Percentiles rank a stretch among this genome's conserved stretches.
Conservation (phyloP, 2,888 invertebrate genomes). For the Drosophila merina region DNA sequence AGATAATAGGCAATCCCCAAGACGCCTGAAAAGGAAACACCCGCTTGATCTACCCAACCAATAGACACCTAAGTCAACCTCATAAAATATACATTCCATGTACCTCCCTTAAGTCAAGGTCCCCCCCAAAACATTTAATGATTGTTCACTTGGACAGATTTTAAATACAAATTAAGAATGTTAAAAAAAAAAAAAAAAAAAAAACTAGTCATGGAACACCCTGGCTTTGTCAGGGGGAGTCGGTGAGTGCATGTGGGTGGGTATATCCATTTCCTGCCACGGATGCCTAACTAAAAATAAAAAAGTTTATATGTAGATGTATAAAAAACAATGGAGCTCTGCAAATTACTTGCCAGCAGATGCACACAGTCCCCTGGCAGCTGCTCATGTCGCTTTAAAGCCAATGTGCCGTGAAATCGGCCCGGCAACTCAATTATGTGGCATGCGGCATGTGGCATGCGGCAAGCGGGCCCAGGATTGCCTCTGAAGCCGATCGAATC, state of each 20-base stretch:
- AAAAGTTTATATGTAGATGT: neutral
- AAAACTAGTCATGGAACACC: constrained; percentile 1
- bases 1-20: too few species aligned
- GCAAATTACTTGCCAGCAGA: constrained; percentile 63
- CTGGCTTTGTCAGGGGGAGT: neutral
- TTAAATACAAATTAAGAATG: too few species aligned
- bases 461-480: constrained; percentile 1
- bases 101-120: too few species aligned
- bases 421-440: constrained; percentile 35
- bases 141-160: too few species aligned
- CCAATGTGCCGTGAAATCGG: constrained; percentile 48
- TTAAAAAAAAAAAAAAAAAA: too few species aligned
- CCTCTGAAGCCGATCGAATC: neutral
- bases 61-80: too few species aligned
- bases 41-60: too few species aligned
- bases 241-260: constrained; percentile 8
- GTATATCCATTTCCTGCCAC: constrained; percentile 52
- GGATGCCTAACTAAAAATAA: constrained; percentile 33
- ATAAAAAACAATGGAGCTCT: constrained; percentile 45
- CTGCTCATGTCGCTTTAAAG: constrained; percentile 40
- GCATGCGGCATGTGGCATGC: neutral
- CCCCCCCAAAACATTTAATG: too few species aligned
- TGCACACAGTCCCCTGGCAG: constrained; percentile 15
- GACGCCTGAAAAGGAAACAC: too few species aligned
- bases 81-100: too few species aligned